Conservation (phyloP, 2,888 invertebrate species). For the Adelphocoris suturalis region DNA sequence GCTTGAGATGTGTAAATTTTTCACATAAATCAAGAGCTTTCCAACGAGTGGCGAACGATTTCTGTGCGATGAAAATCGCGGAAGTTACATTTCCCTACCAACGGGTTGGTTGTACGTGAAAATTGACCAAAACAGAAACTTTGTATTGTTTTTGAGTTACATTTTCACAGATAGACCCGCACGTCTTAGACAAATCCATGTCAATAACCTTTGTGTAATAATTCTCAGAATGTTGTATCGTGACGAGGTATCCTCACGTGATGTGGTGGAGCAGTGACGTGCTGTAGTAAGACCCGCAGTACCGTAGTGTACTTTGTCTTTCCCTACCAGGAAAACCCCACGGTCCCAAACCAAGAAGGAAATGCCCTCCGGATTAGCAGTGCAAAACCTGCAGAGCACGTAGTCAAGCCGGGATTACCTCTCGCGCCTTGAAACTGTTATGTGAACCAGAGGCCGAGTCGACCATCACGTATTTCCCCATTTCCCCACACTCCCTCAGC, state of each 20-base stretch:
- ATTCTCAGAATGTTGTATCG: too few species aligned
- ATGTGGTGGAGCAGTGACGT: neutral
- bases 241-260: neutral
- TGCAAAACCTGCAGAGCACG: neutral
- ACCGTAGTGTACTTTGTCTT: neutral
- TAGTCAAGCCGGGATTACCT: slow-evolving; percentile 16
- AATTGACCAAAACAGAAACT: too few species aligned
- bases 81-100: too few species aligned
- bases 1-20: too few species aligned
- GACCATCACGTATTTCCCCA: slow-evolving; percentile 12
- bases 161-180: too few species aligned
- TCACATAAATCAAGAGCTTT: too few species aligned
- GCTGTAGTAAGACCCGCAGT: neutral
- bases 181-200: too few species aligned
- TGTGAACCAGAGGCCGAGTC: slow-evolving; percentile 28
- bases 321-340: neutral
- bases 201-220: too few species aligned
- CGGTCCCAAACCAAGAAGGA: neutral
- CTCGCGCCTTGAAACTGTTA: slow-evolving; percentile 22
- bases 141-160: too few species aligned
- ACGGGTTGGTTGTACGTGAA: too few species aligned
- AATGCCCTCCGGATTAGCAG: neutral
- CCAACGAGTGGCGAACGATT: too few species aligned
- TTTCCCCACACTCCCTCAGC: neutral
- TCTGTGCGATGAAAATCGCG: too few species aligned